Base-by-base conservation (phyloP, 2,113 vertebrate species). In the Atrichornis clamosus region DNA sequence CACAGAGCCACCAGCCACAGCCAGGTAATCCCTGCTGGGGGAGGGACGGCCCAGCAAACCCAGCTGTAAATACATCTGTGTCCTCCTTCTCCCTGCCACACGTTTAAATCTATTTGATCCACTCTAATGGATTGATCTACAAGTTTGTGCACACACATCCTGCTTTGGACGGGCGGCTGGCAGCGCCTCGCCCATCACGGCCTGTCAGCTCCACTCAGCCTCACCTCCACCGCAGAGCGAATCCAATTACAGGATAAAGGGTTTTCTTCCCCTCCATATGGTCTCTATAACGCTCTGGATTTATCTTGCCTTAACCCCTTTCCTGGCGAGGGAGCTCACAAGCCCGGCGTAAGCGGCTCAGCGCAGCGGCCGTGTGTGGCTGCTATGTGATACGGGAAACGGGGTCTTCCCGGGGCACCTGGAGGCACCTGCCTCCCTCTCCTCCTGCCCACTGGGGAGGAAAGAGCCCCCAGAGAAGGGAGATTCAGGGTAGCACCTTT, bases 281-380 rank as follows among this genome's bases (percentile, higher is more conserved):
- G 79, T 86, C 93, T 81, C 90, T 78, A 77, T 65, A 94, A 80
- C 56, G 22, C 69, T 87, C 63, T 8, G 21, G 68, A n/a, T 97
- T 97, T 96, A 96, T 93, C 94, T 96, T 84, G 30, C 92, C 95
- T 96, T 97, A 96, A 96, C 95, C 96, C 96, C 79, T 94, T 97
- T 97, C 96, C 97, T 81, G 84, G 95, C 2, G 27, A 89, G 87
- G 92, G 87, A 84, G 78, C 93, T 97, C 81, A 33, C 92, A 79
- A 89, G 39, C 58, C 81, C 6, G 7, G 33, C 11, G 5, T 97
- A 92, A 95, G 95, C 73, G 1, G 93, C 96, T 97, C 96, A 96
- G 86, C 2, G 1, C 69, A 7, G 32, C 1, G 16, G 84, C 90
- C 77, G 4, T 1, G 81, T 24, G 17, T 59, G 89, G 85, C 73